Evolutionary conservation across 2,113 vertebrate genomes (phyloP).

Genomic region (Merops nubicus): DNA sequence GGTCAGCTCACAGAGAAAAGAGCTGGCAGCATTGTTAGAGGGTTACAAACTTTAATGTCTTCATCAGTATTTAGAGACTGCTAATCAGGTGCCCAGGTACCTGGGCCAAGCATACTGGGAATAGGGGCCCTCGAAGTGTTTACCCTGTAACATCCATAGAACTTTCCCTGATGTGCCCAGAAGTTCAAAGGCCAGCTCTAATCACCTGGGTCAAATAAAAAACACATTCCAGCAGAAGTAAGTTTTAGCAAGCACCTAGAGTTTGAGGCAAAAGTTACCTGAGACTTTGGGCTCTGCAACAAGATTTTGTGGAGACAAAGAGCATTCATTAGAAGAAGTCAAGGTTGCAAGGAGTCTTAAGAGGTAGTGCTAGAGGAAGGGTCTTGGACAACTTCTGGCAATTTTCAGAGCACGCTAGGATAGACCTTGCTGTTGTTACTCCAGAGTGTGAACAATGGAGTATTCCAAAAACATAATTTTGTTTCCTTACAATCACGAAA

Average conservation of each 20-base stretch:
- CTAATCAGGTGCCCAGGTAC: not conserved
- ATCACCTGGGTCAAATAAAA: not conserved
- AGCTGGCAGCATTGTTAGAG: not conserved
- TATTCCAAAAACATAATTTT: not conserved
- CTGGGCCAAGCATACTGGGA: not conserved
- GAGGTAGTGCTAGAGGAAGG: not conserved
- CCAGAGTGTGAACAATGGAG: not conserved
- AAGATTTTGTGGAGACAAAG: not conserved
- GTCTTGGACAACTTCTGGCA: not conserved
- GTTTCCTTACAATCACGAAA: not conserved
- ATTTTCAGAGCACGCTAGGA: not conserved
- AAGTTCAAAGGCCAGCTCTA: not conserved
- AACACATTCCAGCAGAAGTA: not conserved
- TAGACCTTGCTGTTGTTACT: not conserved
- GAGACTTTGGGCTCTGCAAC: not conserved
- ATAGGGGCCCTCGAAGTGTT: not conserved
- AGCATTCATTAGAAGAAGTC: not conserved
- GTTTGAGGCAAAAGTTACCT: not conserved
- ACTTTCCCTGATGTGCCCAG: not conserved
- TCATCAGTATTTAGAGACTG: not conserved
- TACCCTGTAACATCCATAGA: not conserved
- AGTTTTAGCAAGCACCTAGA: not conserved
- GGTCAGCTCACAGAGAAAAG: no score
- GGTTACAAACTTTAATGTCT: not conserved
- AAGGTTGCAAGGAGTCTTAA: not conserved